Evolutionary conservation across 2,113 vertebrate species (phyloP).

Genomic region (Burhinus bistriatus): DNA sequence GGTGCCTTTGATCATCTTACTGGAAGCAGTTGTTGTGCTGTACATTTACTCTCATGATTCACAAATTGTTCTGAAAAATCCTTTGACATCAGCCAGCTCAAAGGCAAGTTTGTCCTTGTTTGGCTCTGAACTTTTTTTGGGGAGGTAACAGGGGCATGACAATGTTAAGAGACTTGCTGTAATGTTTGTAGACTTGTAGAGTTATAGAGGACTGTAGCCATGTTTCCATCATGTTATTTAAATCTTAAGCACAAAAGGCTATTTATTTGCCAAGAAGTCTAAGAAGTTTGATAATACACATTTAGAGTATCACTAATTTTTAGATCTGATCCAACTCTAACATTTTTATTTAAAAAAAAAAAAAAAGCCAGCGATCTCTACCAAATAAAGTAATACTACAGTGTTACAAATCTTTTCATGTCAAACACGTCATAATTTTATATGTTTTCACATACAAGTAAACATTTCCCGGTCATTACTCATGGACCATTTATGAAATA

Average conservation of each 20-base stretch:
- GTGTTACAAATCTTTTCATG: background rate
- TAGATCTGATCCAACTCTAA: background rate
- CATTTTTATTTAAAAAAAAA: background rate
- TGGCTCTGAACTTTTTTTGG: background rate
- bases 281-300: background rate
- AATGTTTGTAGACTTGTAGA: background rate
- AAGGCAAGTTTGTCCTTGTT: background rate
- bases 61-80: background rate
- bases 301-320: background rate
- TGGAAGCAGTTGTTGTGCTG: background rate
- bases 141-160: fast-evolving
- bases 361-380: background rate
- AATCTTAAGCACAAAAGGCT: background rate
- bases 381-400: background rate
- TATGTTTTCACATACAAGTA: background rate
- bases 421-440: background rate
- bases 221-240: background rate
- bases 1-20: background rate
- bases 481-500: background rate
- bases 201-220: background rate
- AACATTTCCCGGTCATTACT: background rate
- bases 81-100: background rate
- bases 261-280: background rate
- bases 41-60: background rate
- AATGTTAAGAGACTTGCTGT: background rate